These are phyloP conservation scores for Acanthacorydalis orientalis DNA, from an alignment of 2,888 invertebrate genomes.

Conservation along the genomic window DNA sequence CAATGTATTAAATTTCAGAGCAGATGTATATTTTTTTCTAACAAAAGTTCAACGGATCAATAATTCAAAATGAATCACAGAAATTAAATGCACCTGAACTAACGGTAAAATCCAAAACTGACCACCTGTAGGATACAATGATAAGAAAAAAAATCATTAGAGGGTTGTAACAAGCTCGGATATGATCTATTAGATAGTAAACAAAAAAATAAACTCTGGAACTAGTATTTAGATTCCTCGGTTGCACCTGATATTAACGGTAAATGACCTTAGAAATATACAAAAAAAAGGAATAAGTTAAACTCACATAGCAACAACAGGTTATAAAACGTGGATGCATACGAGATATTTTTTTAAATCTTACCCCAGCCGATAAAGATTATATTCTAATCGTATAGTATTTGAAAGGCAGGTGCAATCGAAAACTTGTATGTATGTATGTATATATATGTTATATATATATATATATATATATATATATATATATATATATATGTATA, in stretches of 20 bases:
- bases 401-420: no score
- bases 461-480: no score
- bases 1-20: not conserved
- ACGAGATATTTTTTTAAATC: no score
- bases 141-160: not conserved
- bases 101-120: not conserved
- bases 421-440: no score
- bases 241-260: not conserved
- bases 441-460: no score
- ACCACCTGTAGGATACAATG: not conserved
- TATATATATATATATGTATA: no score
- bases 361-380: no score
- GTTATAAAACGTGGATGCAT: no score
- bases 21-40: not conserved
- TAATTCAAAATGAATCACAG: not conserved
- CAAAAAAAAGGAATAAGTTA: no score
- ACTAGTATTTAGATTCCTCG: not conserved
- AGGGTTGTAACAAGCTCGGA: not conserved
- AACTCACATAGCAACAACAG: no score
- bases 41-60: not conserved
- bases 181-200: not conserved
- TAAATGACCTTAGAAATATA: no score
- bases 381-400: no score
- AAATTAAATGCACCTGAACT: not conserved
- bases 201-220: not conserved